Conservation (phyloP, 2,888 invertebrate species). For the Mimachlamys varia region DNA sequence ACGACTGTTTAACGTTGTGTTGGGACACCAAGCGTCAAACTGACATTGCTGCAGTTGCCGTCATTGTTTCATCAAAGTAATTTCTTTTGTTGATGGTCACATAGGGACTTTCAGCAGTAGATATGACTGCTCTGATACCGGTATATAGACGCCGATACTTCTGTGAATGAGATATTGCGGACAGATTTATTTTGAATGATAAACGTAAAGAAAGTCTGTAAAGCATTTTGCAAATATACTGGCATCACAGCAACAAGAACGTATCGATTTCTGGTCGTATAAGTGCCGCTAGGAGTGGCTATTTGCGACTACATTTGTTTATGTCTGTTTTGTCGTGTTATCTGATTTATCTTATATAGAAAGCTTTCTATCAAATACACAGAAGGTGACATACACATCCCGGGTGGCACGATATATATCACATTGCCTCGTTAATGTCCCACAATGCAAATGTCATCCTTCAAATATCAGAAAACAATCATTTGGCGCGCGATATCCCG, state of each 20-base stretch:
- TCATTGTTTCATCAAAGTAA: no score
- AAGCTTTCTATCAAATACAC: not conserved
- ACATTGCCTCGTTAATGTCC: not conserved
- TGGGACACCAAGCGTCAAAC: no score
- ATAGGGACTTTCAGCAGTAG: no score
- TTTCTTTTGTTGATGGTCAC: no score
- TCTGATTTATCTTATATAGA: not conserved
- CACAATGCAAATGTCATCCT: slow-evolving; percentile 5
- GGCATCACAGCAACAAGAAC: not conserved
- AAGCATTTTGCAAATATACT: not conserved
- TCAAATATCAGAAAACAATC: slow-evolving; percentile 26
- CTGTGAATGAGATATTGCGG: no score
- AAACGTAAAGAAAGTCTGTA: not conserved
- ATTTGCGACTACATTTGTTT: not conserved
- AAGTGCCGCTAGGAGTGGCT: not conserved
- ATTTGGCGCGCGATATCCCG: not conserved
- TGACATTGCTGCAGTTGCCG: no score
- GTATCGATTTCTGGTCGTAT: not conserved
- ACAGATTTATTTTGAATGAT: not conserved
- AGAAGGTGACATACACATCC: not conserved
- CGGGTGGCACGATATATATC: slow-evolving; percentile 2
- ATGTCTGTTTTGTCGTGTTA: not conserved
- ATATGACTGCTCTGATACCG: no score
- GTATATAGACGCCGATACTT: no score
- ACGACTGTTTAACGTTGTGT: no score